Percentiles rank a stretch among this genome's conserved stretches.
Evolutionary conservation across 2,113 vertebrate genomes (phyloP).

Genomic region (Psettodes erumei): DNA sequence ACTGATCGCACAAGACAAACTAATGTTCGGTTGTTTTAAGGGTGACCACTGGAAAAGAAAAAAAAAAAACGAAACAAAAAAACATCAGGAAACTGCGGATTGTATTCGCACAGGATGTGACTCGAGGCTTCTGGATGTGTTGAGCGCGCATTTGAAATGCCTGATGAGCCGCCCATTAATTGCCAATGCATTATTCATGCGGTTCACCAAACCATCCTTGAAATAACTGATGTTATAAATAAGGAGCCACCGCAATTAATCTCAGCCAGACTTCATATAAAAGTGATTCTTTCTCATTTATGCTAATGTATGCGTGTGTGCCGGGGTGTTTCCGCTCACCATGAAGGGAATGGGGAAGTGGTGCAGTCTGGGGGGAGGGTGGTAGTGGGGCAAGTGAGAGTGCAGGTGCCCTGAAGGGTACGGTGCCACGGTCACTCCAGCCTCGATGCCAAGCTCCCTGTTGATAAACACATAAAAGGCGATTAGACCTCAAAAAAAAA

Average conservation of each 20-base stretch:
- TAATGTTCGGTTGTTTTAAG: slow-evolving; percentile 13
- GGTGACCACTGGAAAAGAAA: neutral
- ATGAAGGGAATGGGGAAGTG: slow-evolving; percentile 96
- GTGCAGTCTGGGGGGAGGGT: slow-evolving; percentile 95
- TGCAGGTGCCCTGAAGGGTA: slow-evolving; percentile 94
- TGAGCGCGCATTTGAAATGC: slow-evolving; percentile 67
- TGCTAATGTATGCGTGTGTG: slow-evolving; percentile 71
- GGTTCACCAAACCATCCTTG: slow-evolving; percentile 68
- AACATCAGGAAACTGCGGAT: slow-evolving; percentile 8
- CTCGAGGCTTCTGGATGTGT: slow-evolving; percentile 57
- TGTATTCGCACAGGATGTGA: slow-evolving; percentile 19
- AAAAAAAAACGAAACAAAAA: slow-evolving; percentile 7
- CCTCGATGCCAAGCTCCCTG: slow-evolving; percentile 98
- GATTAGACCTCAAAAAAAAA: neutral
- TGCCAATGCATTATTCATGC: slow-evolving; percentile 78
- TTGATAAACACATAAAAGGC: slow-evolving; percentile 42
- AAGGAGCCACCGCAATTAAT: slow-evolving; percentile 66
- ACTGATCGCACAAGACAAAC: neutral
- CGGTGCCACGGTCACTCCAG: slow-evolving; percentile 93
- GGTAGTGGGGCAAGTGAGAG: slow-evolving; percentile 96
- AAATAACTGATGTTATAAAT: slow-evolving; percentile 75
- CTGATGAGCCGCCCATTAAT: slow-evolving; percentile 71
- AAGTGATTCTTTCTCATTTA: slow-evolving; percentile 62
- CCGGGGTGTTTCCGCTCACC: slow-evolving; percentile 84
- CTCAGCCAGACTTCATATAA: slow-evolving; percentile 59